Percentiles rank a stretch among this genome's conserved stretches.
phyloP scores from a whole-genome alignment of 2,888 invertebrate species.

The Aphodius sticticus region DNA sequence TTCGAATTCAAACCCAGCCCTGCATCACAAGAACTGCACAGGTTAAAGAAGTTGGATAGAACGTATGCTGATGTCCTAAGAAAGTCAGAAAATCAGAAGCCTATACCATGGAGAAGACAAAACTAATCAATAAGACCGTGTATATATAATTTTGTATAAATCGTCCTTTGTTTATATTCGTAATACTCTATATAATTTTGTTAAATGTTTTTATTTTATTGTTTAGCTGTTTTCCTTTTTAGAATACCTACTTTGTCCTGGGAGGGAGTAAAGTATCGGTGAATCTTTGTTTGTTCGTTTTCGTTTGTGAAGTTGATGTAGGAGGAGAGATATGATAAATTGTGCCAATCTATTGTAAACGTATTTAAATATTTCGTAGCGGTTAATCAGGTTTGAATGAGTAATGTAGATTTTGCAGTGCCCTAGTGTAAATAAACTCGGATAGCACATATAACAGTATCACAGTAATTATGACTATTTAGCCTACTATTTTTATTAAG shows the following conservation, averaged over 20 bases:
- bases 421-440: not conserved
- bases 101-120: constrained; percentile 31
- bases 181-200: constrained; percentile 8
- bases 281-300: not conserved
- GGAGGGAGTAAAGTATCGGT: not conserved
- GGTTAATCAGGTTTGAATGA: not conserved
- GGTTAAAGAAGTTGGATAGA: constrained; percentile 80
- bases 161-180: constrained; percentile 4
- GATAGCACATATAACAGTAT: not conserved
- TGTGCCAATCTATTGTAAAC: not conserved
- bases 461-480: not conserved
- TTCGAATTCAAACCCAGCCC: constrained; percentile 70
- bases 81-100: constrained; percentile 66
- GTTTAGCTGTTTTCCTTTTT: not conserved
- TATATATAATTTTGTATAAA: constrained; percentile 14
- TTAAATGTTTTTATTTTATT: constrained; percentile 4
- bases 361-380: not conserved
- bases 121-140: constrained; percentile 26
- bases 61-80: constrained; percentile 87
- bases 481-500: not conserved
- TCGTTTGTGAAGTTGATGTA: not conserved
- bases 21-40: constrained; percentile 84
- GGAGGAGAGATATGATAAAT: not conserved
- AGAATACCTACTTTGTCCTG: not conserved
- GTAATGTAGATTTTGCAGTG: not conserved